Evolutionary conservation across 53 echinoderm and acorn worm species (phyloP).

Genomic region (Holothuria leucospilota): DNA sequence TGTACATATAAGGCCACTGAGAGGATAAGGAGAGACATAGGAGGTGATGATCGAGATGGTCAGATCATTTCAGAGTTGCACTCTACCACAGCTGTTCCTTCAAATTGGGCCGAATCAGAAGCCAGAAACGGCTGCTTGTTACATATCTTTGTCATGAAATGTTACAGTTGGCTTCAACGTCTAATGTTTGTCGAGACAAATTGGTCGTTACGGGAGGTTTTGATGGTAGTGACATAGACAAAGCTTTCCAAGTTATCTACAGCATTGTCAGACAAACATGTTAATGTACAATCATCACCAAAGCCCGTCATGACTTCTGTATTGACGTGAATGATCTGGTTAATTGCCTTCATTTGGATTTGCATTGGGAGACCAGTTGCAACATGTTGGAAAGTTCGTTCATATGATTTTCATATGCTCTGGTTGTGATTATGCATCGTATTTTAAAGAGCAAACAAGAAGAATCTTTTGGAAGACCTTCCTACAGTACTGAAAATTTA

Average conservation of each 20-base stretch:
- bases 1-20: constrained; percentile 10
- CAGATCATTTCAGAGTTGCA: neutral
- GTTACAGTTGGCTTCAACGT: neutral
- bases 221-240: constrained; percentile 46
- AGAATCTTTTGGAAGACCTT: constrained; percentile 22
- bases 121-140: constrained; percentile 33
- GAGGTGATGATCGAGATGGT: neutral
- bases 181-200: neutral
- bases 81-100: neutral
- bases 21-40: constrained; percentile 2
- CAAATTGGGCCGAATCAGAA: constrained; percentile 3
- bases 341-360: neutral
- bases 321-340: neutral
- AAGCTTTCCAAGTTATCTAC: constrained; percentile 19
- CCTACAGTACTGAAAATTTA: constrained; percentile 40
- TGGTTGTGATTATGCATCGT: constrained; percentile 62
- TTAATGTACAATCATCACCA: constrained; percentile 21
- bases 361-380: neutral
- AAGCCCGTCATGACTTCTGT: constrained; percentile 13
- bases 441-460: constrained; percentile 21
- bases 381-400: neutral
- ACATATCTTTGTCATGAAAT: neutral
- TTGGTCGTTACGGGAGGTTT: constrained; percentile 49
- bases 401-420: constrained; percentile 27
- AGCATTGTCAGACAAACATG: neutral